Conservation (phyloP, 1,140 invertebrate species). For the Solenopsis fugax region DNA sequence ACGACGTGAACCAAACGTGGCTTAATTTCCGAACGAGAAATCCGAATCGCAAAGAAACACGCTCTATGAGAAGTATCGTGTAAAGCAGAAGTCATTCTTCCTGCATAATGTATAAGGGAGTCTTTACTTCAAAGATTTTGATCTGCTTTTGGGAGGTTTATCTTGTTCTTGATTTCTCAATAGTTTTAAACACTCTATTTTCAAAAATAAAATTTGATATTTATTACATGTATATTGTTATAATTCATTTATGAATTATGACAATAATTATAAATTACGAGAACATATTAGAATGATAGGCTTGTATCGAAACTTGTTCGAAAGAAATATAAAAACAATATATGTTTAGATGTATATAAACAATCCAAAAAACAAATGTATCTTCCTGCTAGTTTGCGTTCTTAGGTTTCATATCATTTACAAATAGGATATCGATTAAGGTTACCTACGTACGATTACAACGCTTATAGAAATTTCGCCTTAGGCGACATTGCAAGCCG, state of each 20-base stretch:
- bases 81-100: neutral
- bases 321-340: too few relatives aligned
- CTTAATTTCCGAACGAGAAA: conserved; percentile 23
- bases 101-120: conserved; percentile 4
- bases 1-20: neutral
- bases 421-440: too few relatives aligned
- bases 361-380: too few relatives aligned
- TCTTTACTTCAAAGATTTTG: neutral
- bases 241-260: neutral
- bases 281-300: too few relatives aligned
- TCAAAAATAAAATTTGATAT: neutral
- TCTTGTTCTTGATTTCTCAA: neutral
- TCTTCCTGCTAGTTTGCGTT: too few relatives aligned
- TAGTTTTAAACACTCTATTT: neutral
- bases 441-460: too few relatives aligned
- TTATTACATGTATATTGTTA: neutral
- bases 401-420: too few relatives aligned
- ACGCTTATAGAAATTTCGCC: too few relatives aligned
- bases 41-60: neutral
- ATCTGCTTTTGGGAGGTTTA: neutral
- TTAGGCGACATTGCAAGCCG: too few relatives aligned
- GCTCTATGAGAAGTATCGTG: neutral
- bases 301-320: too few relatives aligned
- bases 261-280: too few relatives aligned
- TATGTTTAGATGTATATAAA: too few relatives aligned